phyloP scores from a whole-genome alignment of 1,140 invertebrate genomes.

The Ylistrum balloti region DNA sequence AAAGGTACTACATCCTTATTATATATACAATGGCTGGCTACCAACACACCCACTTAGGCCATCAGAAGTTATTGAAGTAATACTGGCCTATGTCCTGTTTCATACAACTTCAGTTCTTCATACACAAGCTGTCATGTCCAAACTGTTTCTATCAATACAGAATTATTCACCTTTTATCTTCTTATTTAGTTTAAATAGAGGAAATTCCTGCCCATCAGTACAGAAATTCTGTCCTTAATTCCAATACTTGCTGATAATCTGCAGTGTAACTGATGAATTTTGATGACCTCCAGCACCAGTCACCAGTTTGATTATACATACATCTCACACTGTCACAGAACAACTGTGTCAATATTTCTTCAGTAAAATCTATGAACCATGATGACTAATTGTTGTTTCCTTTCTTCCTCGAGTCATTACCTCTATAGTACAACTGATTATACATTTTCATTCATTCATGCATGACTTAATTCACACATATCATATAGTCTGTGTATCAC shows the following conservation, averaged over 20 bases:
- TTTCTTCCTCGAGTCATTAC: not conserved
- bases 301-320: not conserved
- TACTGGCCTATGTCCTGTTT: not conserved
- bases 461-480: not conserved
- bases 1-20: not conserved
- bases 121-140: not conserved
- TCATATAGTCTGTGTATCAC: no score
- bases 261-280: no score
- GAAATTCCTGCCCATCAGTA: no score
- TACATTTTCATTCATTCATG: conserved; percentile 18
- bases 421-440: not conserved
- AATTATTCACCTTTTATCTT: not conserved
- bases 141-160: not conserved
- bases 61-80: not conserved
- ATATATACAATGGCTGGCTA: not conserved
- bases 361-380: not conserved
- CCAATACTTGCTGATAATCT: no score
- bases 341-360: conserved; percentile 22
- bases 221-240: no score
- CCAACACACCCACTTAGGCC: not conserved
- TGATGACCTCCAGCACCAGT: no score
- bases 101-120: not conserved
- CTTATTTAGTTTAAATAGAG: no score
- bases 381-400: not conserved
- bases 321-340: not conserved